A percentile compares a stretch with the other conserved stretches of the same genome.
phyloP scores from a whole-genome alignment of 2,113 vertebrate species.

The Cyanocitta stelleri region DNA sequence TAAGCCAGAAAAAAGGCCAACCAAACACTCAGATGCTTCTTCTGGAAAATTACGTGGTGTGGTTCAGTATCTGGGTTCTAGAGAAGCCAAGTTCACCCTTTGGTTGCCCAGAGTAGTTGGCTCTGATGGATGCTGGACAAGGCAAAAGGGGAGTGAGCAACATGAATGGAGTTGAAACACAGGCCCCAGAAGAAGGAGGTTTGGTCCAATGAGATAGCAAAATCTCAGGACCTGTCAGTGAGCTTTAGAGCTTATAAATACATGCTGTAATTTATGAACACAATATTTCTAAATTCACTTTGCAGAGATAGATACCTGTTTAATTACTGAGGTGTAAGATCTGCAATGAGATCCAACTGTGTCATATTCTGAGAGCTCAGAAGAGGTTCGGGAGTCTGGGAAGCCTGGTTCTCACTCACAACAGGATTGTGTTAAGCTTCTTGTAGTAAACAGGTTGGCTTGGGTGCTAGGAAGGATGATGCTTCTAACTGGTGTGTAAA shows the following conservation, averaged over 20 bases:
- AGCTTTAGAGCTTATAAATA: neutral
- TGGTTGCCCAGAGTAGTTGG: neutral
- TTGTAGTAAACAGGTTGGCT: neutral
- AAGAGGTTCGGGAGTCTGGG: neutral
- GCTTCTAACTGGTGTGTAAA: accelerated
- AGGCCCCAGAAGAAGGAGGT: neutral
- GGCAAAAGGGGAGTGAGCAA: neutral
- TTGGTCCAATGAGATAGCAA: neutral
- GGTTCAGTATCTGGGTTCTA: constrained; percentile 30
- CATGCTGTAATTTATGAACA: neutral
- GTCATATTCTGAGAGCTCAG: neutral
- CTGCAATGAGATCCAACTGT: neutral
- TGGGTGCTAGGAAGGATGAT: neutral
- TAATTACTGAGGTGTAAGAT: neutral
- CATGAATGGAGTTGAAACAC: neutral
- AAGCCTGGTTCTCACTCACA: neutral
- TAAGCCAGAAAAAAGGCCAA: constrained; percentile 55
- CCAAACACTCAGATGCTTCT: constrained; percentile 38
- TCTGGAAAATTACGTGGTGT: constrained; percentile 12
- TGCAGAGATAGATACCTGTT: neutral
- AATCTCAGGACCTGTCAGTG: neutral
- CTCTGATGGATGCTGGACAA: neutral
- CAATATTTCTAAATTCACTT: neutral
- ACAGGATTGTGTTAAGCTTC: neutral
- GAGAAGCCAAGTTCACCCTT: neutral